Evolutionary conservation across 2,888 invertebrate species (phyloP).

Genomic region (Altica lythri): DNA sequence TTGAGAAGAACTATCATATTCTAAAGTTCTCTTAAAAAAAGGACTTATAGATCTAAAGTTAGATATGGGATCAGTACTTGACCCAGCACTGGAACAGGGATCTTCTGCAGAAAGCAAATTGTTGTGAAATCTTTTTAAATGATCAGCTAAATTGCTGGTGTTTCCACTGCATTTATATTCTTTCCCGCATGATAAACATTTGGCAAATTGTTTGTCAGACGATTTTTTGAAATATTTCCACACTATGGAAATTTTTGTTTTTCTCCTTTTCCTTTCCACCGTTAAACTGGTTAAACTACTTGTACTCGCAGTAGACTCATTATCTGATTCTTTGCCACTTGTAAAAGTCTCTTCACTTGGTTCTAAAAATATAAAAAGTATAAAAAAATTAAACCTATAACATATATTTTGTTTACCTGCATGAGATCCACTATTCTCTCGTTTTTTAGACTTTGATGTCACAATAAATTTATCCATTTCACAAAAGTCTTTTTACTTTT

Average conservation of each 20-base stretch:
- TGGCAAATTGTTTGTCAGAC: slow-evolving; percentile 27
- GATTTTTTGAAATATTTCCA: slow-evolving; percentile 29
- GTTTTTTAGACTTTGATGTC: not conserved
- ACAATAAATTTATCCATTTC: slow-evolving; percentile 6
- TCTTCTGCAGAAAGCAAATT: not conserved
- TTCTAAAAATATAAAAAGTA: slow-evolving; percentile 1
- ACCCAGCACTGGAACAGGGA: slow-evolving; percentile 3
- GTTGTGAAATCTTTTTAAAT: slow-evolving; percentile 21
- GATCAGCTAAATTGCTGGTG: slow-evolving; percentile 26
- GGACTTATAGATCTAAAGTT: slow-evolving; percentile 23
- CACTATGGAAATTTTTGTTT: slow-evolving; percentile 19
- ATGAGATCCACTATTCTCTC: slow-evolving; percentile 6
- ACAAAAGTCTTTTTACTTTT: not conserved
- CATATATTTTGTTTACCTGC: not conserved
- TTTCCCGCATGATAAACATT: slow-evolving; percentile 22
- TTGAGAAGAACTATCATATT: slow-evolving; percentile 22
- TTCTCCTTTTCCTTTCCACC: not conserved
- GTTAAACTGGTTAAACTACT: not conserved
- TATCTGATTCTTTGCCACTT: slow-evolving; percentile 8
- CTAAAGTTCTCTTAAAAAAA: slow-evolving; percentile 19
- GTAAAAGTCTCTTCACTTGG: slow-evolving; percentile 2
- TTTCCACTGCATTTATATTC: slow-evolving; percentile 29
- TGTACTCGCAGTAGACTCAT: not conserved
- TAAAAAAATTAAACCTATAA: not conserved
- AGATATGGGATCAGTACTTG: not conserved